Percentiles rank a stretch among this genome's conserved stretches.
Conservation (phyloP, 2,888 invertebrate species). For the Nephrotoma flavescens region DNA sequence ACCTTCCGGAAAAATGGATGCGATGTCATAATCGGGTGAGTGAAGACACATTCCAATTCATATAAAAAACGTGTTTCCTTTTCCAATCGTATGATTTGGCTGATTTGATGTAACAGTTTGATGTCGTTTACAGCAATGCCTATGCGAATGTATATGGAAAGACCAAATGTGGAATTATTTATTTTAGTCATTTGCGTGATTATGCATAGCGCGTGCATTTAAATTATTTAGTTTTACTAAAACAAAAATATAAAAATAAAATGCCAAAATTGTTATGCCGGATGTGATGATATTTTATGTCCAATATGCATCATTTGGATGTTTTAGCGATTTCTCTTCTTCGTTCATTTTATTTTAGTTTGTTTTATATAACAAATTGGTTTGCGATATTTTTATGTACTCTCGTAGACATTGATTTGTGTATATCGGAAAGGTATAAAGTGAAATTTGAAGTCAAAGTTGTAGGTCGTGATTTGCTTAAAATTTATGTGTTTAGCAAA, state of each 20-base stretch:
- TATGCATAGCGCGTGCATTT: background rate
- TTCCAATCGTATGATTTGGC: conserved; percentile 16
- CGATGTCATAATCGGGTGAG: conserved; percentile 12
- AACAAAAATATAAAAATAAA: background rate
- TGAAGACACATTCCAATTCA: conserved; percentile 15
- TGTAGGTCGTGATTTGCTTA: background rate
- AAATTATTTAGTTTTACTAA: background rate
- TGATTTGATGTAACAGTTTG: conserved; percentile 20
- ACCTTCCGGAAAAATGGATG: conserved; percentile 14
- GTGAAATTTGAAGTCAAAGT: background rate
- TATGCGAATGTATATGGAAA: conserved; percentile 21
- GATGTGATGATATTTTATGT: background rate
- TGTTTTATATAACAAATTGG: background rate
- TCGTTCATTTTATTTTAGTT: background rate
- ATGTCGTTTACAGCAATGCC: conserved; percentile 41
- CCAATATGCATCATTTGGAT: background rate
- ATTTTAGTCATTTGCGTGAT: background rate
- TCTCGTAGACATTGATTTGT: background rate
- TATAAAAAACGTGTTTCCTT: conserved; percentile 16
- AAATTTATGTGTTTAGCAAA: background rate
- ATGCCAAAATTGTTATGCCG: background rate
- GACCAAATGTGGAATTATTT: background rate
- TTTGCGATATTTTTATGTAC: background rate
- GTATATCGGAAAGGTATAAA: background rate
- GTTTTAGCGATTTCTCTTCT: background rate